Base-by-base conservation (phyloP, 2,797 vertebrate species). In the Premnoplex brunnescens region DNA sequence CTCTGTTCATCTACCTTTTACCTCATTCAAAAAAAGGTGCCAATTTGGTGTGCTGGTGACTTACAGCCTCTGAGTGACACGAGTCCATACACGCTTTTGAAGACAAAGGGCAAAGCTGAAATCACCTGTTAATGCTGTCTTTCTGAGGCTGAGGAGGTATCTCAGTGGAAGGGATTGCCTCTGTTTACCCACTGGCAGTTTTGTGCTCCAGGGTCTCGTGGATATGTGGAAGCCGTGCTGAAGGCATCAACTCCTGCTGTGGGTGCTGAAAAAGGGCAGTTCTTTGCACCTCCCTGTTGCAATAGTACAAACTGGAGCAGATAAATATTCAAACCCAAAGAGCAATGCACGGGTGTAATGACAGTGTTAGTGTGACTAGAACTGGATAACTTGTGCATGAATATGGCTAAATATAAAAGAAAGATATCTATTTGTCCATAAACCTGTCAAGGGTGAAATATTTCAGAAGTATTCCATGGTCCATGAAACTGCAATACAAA, bases 401-500 rank as follows among this genome's bases (percentile, higher is more conserved):
- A n/a, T 2, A 2, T 59, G 60, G 56, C 37, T 76, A 51, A 76
- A 63, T 71, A 41, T 30, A 71, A 85, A 59, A 55, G 34, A n/a
- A 91, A 63, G 36, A 27, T 63, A 49, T 7, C 52, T 80, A 2
- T 60, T 72, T 77, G 20, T 18, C 36, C 12, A n/a, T 62, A 77
- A 85, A 37, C 15, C 49, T 78, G 49, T 39, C 64, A 78, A 60
- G 22, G n/a, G 13, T 52, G 49, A 67, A 87, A 43, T 24, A 54
- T 72, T 96, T 86, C 44, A 78, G 83, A 56, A 81, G 36, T 44
- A 55, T 48, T 88, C 77, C 11, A 11, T 39, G 39, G 76, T 43
- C 85, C 72, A 13, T 54, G 74, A 85, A 89, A 84, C 49, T 28
- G 41, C 83, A 93, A 56, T 49, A 41, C 37, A 60, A 79, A 80